Base-by-base conservation (phyloP, 2,113 vertebrate species). In the Catagonus wagneri region DNA sequence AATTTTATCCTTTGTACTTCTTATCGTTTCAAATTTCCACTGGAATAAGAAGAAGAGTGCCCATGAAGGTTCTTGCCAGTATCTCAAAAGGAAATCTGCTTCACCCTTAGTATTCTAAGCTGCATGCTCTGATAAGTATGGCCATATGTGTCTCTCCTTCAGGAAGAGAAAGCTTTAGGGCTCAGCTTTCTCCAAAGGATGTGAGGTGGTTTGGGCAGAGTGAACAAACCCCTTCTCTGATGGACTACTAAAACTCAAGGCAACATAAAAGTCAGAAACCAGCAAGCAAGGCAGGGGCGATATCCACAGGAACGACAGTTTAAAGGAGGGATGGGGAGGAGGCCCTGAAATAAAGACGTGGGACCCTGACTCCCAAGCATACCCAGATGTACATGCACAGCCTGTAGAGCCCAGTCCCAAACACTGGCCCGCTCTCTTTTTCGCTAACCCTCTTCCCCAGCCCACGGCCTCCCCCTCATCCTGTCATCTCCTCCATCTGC, bases 121-220 rank as follows among this genome's bases (percentile, higher is more conserved):
- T 72, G 61, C 16, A 66, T 76, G 34, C 32, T 95, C 85, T 97
- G 81, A 3, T 84, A 92, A 69, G 56, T 58, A 75, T 39, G 56
- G 44, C 15, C 25, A 86, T 23, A 58, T 61, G 29, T 65, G 4
- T 78, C 81, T 94, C 61, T 81, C 58, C 76, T 87, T 91, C 75
- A 87, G 85, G 72, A 84, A 87, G 27, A 89, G 36, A 69, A 80
- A 2, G 3, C 34, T 69, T 61, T 58, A 9, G 36, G 14, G 20
- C 32, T 68, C 11, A n/a, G 65, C 80, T 90, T 63, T 79, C 87
- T 90, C 88, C 74, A 54, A 61, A 87, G n/a, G 72, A 76, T 83
- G 23, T 90, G 32, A 93, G 2, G 8, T 61, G 39, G 27, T 60
- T 93, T 72, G 61, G 61, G 22, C 14, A 96, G 14, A 95, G 81